These are phyloP conservation scores for Dermolepida albohirtum DNA, from an alignment of 2,888 invertebrate species.

Conservation along the genomic window DNA sequence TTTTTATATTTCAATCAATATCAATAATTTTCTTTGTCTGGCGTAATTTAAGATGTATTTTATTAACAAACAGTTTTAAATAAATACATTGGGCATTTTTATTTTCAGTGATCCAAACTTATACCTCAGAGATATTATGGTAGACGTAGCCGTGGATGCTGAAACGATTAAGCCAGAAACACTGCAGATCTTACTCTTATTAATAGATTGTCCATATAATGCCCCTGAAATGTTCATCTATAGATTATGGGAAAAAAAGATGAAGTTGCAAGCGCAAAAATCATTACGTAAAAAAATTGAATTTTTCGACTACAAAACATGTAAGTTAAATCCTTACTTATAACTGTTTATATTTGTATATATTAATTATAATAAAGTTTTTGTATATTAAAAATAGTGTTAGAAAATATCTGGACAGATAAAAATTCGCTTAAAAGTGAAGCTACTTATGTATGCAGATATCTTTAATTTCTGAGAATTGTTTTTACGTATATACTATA, in stretches of 20 bases:
- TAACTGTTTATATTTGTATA: neutral
- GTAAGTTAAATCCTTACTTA: slow-evolving; percentile 7
- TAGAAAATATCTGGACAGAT: too few relatives aligned
- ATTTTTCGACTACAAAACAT: slow-evolving; percentile 10
- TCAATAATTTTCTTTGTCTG: neutral
- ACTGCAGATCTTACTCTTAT: slow-evolving; percentile 19
- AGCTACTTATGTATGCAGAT: too few relatives aligned
- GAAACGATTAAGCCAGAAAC: slow-evolving; percentile 38
- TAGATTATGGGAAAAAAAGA: slow-evolving; percentile 17
- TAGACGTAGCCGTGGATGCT: slow-evolving; percentile 29
- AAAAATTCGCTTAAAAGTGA: too few relatives aligned
- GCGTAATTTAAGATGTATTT: neutral
- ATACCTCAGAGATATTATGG: slow-evolving; percentile 33
- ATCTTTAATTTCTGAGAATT: too few relatives aligned
- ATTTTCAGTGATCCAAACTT: slow-evolving; percentile 16
- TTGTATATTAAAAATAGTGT: too few relatives aligned
- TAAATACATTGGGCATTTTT: too few relatives aligned
- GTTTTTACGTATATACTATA: too few relatives aligned
- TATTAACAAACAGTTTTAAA: too few relatives aligned
- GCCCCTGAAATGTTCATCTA: slow-evolving; percentile 37
- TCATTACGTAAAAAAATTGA: slow-evolving; percentile 2
- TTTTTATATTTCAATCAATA: neutral
- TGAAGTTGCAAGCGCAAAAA: slow-evolving; percentile 20
- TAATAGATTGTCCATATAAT: slow-evolving; percentile 41
- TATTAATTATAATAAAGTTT: too few relatives aligned